These are phyloP conservation scores for Amaurobius ferox DNA, from an alignment of 2,888 invertebrate genomes.

Conservation along the genomic window DNA sequence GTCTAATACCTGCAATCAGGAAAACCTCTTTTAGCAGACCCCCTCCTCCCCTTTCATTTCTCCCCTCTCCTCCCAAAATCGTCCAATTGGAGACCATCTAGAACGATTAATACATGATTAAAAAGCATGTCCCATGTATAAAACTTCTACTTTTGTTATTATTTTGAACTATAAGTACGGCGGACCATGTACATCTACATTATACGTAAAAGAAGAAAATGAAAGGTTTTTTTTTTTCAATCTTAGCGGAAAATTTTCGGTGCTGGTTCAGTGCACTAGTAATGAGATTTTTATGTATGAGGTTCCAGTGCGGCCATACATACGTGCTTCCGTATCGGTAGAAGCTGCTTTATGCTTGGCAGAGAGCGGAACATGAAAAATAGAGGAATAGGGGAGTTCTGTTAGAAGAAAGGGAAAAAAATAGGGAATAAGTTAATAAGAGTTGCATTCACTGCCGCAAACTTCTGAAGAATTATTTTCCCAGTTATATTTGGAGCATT, in stretches of 20 bases:
- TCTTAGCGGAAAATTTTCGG: conserved; percentile 55
- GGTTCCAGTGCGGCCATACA: neutral
- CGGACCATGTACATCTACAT: neutral
- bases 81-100: neutral
- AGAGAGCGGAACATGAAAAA: neutral
- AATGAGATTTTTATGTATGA: conserved; percentile 69
- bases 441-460: too few species aligned
- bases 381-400: neutral
- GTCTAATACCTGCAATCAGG: conserved; percentile 48
- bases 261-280: conserved; percentile 43
- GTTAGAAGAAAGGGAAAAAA: neutral
- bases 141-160: conserved; percentile 19
- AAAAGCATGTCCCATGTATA: conserved; percentile 50
- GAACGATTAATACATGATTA: conserved; percentile 65
- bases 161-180: neutral
- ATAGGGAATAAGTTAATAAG: too few species aligned
- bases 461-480: too few species aligned
- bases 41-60: neutral
- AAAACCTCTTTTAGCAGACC: neutral
- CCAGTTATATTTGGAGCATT: too few species aligned
- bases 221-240: conserved; percentile 18
- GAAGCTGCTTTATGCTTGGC: neutral
- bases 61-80: neutral
- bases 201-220: neutral
- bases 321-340: neutral